Percentiles rank a stretch among this genome's conserved stretches.
Conservation (phyloP, 2,888 invertebrate genomes). For the Girardia tigrina region DNA sequence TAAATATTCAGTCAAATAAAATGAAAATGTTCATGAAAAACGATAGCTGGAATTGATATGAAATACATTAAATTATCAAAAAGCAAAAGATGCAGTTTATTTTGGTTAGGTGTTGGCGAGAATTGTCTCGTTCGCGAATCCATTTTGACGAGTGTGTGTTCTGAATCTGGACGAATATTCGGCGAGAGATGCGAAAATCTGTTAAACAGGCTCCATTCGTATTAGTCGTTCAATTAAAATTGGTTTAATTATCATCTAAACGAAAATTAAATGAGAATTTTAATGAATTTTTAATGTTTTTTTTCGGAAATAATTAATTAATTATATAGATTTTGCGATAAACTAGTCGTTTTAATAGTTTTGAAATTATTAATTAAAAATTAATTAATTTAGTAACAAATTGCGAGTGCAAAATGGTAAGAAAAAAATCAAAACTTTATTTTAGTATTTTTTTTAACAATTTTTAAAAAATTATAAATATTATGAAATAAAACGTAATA, state of each 20-base stretch:
- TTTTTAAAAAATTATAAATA: too few relatives aligned
- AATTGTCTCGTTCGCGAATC: neutral
- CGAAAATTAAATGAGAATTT: neutral
- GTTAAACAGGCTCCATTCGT: neutral
- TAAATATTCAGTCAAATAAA: neutral
- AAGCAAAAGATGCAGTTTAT: neutral
- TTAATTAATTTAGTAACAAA: too few relatives aligned
- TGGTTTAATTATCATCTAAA: neutral
- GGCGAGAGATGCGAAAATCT: neutral
- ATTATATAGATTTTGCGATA: too few relatives aligned
- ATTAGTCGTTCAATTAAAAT: neutral
- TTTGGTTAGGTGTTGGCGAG: neutral
- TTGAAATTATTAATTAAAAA: too few relatives aligned
- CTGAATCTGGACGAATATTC: neutral
- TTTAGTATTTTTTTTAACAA: too few relatives aligned
- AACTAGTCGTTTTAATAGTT: too few relatives aligned
- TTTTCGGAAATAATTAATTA: neutral
- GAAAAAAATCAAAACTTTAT: too few relatives aligned
- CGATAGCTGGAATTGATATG: neutral
- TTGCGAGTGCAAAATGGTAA: too few relatives aligned
- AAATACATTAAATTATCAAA: neutral
- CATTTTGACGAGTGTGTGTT: neutral
- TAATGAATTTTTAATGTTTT: neutral
- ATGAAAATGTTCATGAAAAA: neutral
- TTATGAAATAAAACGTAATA: too few relatives aligned